Percentiles rank a stretch among this genome's conserved stretches.
These are phyloP conservation scores for Teleiodes luculella DNA, from an alignment of 2,888 invertebrate species.

Conservation along the genomic window DNA sequence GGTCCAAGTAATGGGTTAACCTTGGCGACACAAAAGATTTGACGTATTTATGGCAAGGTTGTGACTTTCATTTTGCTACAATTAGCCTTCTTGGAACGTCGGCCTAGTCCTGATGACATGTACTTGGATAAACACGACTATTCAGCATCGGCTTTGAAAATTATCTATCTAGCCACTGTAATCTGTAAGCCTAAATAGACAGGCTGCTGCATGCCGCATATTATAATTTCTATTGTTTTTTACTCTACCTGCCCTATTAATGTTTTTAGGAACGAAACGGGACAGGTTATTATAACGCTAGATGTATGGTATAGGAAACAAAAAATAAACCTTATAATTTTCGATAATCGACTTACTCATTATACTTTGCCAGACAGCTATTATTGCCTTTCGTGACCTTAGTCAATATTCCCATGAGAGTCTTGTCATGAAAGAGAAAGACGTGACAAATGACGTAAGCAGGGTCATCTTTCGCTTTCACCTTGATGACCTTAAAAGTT, in stretches of 20 bases:
- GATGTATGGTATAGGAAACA: too few relatives aligned
- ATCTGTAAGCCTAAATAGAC: too few relatives aligned
- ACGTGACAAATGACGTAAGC: slow-evolving; percentile 4
- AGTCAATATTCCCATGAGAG: slow-evolving; percentile 1
- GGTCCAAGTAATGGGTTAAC: slow-evolving; percentile 7
- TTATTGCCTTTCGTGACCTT: slow-evolving; percentile 4
- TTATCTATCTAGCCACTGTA: too few relatives aligned
- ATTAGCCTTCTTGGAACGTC: slow-evolving; percentile 10
- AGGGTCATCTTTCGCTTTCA: slow-evolving; percentile 8
- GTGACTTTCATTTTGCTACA: slow-evolving; percentile 18
- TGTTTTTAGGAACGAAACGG: too few relatives aligned
- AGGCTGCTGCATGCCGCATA: too few relatives aligned
- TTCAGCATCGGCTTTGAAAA: too few relatives aligned
- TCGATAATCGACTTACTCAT: not conserved
- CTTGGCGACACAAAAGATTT: slow-evolving; percentile 21
- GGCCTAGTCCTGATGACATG: not conserved
- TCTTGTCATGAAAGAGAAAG: slow-evolving; percentile 1
- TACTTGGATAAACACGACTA: not conserved
- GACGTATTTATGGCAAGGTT: slow-evolving; percentile 16
- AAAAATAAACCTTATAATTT: not conserved
- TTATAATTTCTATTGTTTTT: too few relatives aligned
- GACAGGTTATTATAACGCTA: too few relatives aligned
- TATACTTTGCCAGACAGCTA: not conserved
- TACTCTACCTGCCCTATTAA: too few relatives aligned
- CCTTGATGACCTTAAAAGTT: not conserved